Evolutionary conservation across 1,140 invertebrate genomes (phyloP).

Genomic region (Sarcophaga peregrina): DNA sequence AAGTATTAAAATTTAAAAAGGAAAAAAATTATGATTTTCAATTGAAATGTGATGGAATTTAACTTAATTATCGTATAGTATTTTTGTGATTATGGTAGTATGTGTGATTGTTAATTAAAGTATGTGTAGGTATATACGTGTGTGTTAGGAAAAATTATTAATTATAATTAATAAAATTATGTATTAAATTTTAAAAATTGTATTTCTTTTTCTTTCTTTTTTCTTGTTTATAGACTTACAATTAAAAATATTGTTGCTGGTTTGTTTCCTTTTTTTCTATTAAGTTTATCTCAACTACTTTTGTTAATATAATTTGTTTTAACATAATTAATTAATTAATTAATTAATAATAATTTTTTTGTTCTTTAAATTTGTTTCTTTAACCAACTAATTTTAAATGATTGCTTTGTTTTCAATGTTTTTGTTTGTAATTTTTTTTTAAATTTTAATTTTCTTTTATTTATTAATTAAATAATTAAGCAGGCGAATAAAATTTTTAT

Average conservation of each 20-base stretch:
- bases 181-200: no score
- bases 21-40: no score
- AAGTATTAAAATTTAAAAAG: no score
- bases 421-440: conserved; percentile 1
- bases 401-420: conserved; percentile 39
- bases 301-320: no score
- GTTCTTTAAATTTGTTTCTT: not conserved
- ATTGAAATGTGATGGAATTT: no score
- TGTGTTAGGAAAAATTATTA: no score
- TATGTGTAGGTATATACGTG: no score
- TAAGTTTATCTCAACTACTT: not conserved
- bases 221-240: not conserved
- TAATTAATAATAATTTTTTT: not conserved
- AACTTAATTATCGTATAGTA: no score
- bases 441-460: conserved; percentile 1
- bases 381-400: conserved; percentile 41
- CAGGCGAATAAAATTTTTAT: conserved; percentile 12
- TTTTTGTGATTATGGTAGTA: no score
- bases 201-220: no score
- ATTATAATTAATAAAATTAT: no score
- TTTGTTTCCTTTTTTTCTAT: not conserved
- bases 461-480: not conserved
- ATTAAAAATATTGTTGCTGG: not conserved
- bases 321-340: not conserved
- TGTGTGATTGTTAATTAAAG: no score